phyloP scores from a whole-genome alignment of 2,113 vertebrate species.

The Stictonetta naevosa region DNA sequence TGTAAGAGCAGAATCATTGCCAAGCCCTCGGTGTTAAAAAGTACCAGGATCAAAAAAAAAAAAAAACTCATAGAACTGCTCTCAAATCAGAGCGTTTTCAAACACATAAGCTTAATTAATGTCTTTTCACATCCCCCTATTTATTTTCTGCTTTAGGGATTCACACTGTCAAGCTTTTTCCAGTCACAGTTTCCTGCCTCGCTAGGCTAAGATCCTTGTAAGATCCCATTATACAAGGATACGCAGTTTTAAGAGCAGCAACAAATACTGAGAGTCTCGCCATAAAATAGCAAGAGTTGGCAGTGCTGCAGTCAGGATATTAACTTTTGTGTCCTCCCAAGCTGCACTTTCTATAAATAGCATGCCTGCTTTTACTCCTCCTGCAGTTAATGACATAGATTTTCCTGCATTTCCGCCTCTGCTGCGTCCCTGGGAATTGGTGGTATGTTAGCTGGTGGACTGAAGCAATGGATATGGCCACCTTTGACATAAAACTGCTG shows the following conservation, averaged over 20 bases:
- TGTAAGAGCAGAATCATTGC: background rate
- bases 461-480: background rate
- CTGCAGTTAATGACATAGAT: conserved; percentile 47
- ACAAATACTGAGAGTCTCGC: background rate
- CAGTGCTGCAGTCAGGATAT: background rate
- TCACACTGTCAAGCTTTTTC: background rate
- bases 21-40: background rate
- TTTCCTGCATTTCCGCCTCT: conserved; percentile 29
- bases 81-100: background rate
- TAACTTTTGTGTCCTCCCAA: conserved; percentile 23
- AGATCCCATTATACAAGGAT: conserved; percentile 15
- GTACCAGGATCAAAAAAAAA: background rate
- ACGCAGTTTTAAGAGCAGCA: conserved; percentile 9
- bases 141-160: conserved; percentile 1
- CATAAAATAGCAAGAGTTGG: conserved; percentile 30
- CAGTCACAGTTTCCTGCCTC: background rate
- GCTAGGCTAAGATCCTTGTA: background rate
- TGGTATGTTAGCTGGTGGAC: background rate
- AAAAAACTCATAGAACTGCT: background rate
- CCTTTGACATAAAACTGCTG: background rate
- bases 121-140: background rate
- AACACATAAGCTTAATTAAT: background rate
- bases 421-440: background rate
- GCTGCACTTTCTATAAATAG: conserved; percentile 59
- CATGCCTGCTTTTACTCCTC: background rate